Base-by-base conservation (phyloP, 2,113 vertebrate genomes). In the Rattus rattus region DNA sequence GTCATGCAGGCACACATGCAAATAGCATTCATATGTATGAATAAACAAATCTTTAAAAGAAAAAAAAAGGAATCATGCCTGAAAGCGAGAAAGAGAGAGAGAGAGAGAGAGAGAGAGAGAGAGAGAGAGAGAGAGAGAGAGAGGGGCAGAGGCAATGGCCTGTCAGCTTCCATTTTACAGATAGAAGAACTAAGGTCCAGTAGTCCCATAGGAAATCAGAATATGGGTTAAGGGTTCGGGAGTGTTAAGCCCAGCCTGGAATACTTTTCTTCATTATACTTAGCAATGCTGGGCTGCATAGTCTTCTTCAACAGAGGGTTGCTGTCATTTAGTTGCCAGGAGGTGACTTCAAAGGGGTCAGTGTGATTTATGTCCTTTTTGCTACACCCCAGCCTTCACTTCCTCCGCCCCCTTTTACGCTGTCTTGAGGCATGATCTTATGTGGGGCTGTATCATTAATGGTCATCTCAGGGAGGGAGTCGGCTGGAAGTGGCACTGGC, bases 391-490 rank as follows among this genome's bases (percentile, higher is more conserved):
- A 56, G 16, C 59, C 59, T 56, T 91, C 47, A 88, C 76, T 59
- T 77, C 26, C 49, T n/a, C 0, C 13, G 39, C 63, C 30, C 39
- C 14, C 56, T 93, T 77, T 73, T 73, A 52, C 65, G 28, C 81
- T 92, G 20, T 89, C 67, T 77, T 88, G 86, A 84, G 65, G 20
- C 59, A 47, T 43, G 33, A 90, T 24, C 63, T 5, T 67, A 75
- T 77, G 76, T 36, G 49, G 87, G 61, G 88, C 92, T 63, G 28
- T 70, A 70, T 94, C 28, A 0, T 56, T 94, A 94, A 90, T 91
- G 77, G 94, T 33, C 88, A 87, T 65, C 94, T 94, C 36, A 17
- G 89, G 59, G 87, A 98, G 77, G 91, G 96, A 97, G 94, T 36
- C 10, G 85, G 59, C 88, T 93, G 80, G 52, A 96, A 94, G 94